Base-by-base conservation (phyloP, 2,113 vertebrate genomes). In the Nymphicus hollandicus region DNA sequence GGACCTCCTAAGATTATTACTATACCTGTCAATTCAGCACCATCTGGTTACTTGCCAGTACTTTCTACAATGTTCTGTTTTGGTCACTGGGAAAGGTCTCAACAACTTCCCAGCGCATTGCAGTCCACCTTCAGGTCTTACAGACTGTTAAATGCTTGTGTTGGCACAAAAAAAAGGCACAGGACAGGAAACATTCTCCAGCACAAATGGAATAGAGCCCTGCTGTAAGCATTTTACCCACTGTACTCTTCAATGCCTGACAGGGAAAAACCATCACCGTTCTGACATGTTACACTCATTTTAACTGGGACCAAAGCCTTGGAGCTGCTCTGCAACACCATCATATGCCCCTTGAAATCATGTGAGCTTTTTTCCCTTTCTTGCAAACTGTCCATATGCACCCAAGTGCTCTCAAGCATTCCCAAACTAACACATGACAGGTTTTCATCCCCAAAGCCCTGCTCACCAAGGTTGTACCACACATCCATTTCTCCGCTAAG, bases 401-500 rank as follows among this genome's bases (percentile, higher is more conserved):
- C 22, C 20, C 41, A 80, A 37, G 18, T 5, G 10, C 23, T 85
- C 50, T 64, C 31, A 23, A 68, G 63, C 17, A 2, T 31, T 86
- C 20, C 25, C 17, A 81, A 61, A 86, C 15, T 56, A 77, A 82
- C 31, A 66, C 0, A 0, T 27, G 35, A 44, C 18, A 9, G 0
- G 0, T 29, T 64, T 91, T 39, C 64, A 83, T 5, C 14, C 33
- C n/a, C 50, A 86, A 68, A 35, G 50, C 9, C 31, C 23, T n/a
- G 96, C 99, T 98, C 76, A 99, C 99, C 99, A 39, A 99, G 97
- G 96, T 99, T 99, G 95, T 99, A 99, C 99, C 99, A 99, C 90
- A 99, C 99, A 43, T 99, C 99, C 99, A 99, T 99, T 96, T 99
- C 99, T 60, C 99, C 99, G 0, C 99, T 99, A 95, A 99, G 97